Percentiles rank a stretch among this genome's conserved stretches.
phyloP scores from a whole-genome alignment of 2,113 vertebrate genomes.

The Labeo catla region DNA sequence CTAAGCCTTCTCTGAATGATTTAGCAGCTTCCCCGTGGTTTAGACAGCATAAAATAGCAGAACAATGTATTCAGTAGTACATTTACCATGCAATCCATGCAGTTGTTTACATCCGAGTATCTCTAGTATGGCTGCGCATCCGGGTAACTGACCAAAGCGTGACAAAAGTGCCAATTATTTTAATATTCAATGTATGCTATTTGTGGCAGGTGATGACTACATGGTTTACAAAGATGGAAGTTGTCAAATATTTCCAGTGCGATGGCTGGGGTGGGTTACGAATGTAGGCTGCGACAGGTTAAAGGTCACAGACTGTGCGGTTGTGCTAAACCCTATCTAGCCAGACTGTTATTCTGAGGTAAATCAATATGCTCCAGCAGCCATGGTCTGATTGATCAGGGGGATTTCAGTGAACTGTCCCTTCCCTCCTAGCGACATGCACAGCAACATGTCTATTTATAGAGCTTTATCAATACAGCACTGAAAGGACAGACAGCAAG shows the following conservation, averaged over 20 bases:
- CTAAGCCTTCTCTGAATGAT: too few relatives aligned
- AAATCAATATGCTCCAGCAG: slow-evolving; percentile 30
- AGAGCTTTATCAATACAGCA: slow-evolving; percentile 49
- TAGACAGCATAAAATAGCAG: too few relatives aligned
- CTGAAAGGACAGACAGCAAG: slow-evolving; percentile 21
- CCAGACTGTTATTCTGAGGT: background rate
- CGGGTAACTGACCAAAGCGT: too few relatives aligned
- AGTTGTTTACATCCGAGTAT: too few relatives aligned
- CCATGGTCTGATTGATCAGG: slow-evolving; percentile 37
- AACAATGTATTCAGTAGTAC: too few relatives aligned
- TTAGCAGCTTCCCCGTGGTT: too few relatives aligned
- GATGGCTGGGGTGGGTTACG: background rate
- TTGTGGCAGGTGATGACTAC: background rate
- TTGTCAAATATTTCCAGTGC: background rate
- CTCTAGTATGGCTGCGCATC: too few relatives aligned
- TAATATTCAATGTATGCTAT: background rate
- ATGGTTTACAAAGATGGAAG: slow-evolving; percentile 14
- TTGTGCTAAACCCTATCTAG: slow-evolving; percentile 3
- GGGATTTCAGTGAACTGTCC: slow-evolving; percentile 44
- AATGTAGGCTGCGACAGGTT: slow-evolving; percentile 3
- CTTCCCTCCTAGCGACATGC: slow-evolving; percentile 18
- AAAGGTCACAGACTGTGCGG: background rate
- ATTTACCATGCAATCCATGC: too few relatives aligned
- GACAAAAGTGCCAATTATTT: background rate
- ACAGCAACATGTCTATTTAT: slow-evolving; percentile 47